Percentiles rank a stretch among this genome's conserved stretches.
These are phyloP conservation scores for Danio choprae DNA, from an alignment of 2,797 vertebrate genomes.

Conservation along the genomic window DNA sequence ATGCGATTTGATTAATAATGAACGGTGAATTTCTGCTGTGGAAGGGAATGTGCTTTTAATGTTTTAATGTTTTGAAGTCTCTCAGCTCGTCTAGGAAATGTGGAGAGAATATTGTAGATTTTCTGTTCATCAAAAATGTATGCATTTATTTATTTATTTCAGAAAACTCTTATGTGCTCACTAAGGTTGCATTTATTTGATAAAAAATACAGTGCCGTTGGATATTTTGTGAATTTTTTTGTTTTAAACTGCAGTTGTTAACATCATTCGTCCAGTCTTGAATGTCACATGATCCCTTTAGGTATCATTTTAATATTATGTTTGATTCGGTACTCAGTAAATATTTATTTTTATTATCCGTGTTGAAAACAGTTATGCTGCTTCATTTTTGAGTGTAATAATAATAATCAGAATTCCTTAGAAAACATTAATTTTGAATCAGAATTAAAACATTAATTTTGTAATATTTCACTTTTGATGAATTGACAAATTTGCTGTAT, in stretches of 20 bases:
- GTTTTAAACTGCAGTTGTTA: background rate
- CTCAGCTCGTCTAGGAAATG: background rate
- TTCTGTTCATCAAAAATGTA: background rate
- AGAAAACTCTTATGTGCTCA: background rate
- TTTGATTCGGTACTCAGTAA: too few species aligned
- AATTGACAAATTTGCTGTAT: too few species aligned
- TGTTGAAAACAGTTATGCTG: too few species aligned
- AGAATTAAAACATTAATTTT: too few species aligned
- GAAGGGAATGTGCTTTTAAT: background rate
- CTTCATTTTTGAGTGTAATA: too few species aligned
- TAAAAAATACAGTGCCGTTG: background rate
- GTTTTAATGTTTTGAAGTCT: background rate
- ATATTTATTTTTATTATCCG: too few species aligned
- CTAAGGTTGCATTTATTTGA: background rate
- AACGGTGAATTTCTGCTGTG: background rate
- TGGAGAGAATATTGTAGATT: background rate
- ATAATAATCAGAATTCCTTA: too few species aligned
- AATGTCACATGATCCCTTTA: background rate
- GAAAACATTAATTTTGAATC: too few species aligned
- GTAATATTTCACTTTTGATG: too few species aligned
- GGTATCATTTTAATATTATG: background rate
- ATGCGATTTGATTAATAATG: slow-evolving; percentile 1
- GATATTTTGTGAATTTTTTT: background rate
- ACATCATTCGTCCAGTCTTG: background rate
- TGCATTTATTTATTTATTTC: background rate